A percentile compares a stretch with the other conserved stretches of the same genome.
phyloP scores from a whole-genome alignment of 1,140 invertebrate species.

The Heliothis virescens region DNA sequence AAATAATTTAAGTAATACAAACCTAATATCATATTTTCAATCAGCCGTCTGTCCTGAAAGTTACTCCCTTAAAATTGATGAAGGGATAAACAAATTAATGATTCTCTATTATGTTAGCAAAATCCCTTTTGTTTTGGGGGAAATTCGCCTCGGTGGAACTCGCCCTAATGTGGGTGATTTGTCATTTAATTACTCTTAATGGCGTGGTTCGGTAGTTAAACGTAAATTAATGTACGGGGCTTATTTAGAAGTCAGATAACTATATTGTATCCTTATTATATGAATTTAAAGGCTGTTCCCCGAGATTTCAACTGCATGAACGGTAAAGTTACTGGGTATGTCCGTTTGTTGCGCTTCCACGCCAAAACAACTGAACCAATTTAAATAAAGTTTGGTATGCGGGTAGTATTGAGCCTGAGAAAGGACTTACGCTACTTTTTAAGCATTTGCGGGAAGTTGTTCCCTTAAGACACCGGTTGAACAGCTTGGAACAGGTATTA shows the following conservation, averaged over 20 bases:
- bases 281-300: too few species aligned
- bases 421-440: too few species aligned
- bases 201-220: background rate
- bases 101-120: background rate
- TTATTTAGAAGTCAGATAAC: background rate
- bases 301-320: too few species aligned
- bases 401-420: too few species aligned
- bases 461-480: too few species aligned
- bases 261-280: too few species aligned
- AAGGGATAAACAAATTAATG: conserved; percentile 35
- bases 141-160: background rate
- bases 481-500: too few species aligned
- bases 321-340: too few species aligned
- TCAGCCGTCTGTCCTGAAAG: background rate
- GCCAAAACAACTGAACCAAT: too few species aligned
- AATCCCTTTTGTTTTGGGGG: background rate
- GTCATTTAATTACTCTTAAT: conserved; percentile 20
- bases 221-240: background rate
- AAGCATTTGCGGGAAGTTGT: too few species aligned
- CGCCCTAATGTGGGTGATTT: background rate
- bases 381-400: too few species aligned
- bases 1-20: background rate
- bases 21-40: background rate
- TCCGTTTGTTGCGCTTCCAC: too few species aligned
- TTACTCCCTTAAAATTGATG: conserved; percentile 6